phyloP scores from a whole-genome alignment of 2,888 invertebrate genomes.

The Halictus ligatus region DNA sequence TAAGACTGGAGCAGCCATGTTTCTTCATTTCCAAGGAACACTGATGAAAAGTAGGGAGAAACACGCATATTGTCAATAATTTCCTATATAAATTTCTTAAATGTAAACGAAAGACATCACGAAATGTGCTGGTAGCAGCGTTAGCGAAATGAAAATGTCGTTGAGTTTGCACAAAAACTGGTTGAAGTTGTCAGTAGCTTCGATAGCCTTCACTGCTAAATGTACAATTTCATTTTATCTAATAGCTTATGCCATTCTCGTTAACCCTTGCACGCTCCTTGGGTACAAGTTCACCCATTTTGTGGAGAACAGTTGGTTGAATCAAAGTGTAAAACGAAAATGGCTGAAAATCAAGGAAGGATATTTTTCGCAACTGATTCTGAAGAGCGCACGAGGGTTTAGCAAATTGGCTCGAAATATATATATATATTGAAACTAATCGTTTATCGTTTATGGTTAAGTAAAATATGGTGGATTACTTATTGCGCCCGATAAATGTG shows the following conservation, averaged over 20 bases:
- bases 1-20: not conserved
- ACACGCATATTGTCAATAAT: not conserved
- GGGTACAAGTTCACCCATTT: not conserved
- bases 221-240: conserved; percentile 1
- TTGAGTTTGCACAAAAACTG: not conserved
- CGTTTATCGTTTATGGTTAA: not conserved
- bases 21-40: not conserved
- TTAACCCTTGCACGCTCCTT: not conserved
- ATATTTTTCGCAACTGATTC: not conserved
- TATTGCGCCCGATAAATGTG: not conserved
- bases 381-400: not conserved
- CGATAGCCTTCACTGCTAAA: not conserved
- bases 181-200: not conserved
- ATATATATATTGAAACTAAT: not conserved
- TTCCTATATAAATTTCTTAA: not conserved
- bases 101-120: not conserved
- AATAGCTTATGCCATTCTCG: no score
- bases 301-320: no score
- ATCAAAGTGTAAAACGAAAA: not conserved
- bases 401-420: no score
- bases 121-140: no score
- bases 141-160: not conserved
- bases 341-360: not conserved
- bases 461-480: not conserved
- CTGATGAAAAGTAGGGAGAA: not conserved